Evolutionary conservation across 2,113 vertebrate species (phyloP), one percentile per base, ranked within the genome.

Genomic region (Mus pahari): DNA sequence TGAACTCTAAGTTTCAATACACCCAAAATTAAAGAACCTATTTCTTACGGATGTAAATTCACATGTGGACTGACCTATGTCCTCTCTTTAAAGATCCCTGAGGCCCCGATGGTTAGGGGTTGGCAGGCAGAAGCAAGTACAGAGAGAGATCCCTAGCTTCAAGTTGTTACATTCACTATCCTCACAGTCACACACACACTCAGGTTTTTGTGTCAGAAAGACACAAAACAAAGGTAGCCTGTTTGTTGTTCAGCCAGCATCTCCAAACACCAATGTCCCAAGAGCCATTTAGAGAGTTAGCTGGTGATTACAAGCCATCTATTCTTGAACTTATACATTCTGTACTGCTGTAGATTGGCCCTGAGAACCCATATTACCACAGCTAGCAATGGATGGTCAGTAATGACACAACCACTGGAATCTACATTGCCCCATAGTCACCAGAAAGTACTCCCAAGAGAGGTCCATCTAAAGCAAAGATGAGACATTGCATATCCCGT

Each of bases 101-200:
- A 48, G 50, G 0, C 45, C 22, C 20, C 13, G 13, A 31, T 26
- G 13, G 33, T 12, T 22, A 33, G 87, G 45, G 19, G 39, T 17
- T 39, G 5, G 8, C 7, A 66, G 58, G 90, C 13, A 33, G 68
- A 16, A 84, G 22, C 0, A 50, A 12, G 31, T 4, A 4, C 42
- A 68, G 74, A 81, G 5, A 26, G 5, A 78, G 36, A 42, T 8
- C 19, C 6, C 58, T 3, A 2, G 1, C 3, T 53, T 60, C 42
- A 0, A 0, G 22, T 0, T 13, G 6, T 1, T 2, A 28, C 3
- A 26, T 16, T 8, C 50, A 4, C 11, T 26, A 48, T 5, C 12
- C 22, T 68, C 12, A 33, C 0, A 39, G 70, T 26, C 48, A 33
- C 17, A 60, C 16, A 10, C 8, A 0, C n/a, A 90, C 58, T 2